These are phyloP conservation scores for Iselma pallidipennis DNA, from an alignment of 2,888 invertebrate genomes.

Conservation along the genomic window DNA sequence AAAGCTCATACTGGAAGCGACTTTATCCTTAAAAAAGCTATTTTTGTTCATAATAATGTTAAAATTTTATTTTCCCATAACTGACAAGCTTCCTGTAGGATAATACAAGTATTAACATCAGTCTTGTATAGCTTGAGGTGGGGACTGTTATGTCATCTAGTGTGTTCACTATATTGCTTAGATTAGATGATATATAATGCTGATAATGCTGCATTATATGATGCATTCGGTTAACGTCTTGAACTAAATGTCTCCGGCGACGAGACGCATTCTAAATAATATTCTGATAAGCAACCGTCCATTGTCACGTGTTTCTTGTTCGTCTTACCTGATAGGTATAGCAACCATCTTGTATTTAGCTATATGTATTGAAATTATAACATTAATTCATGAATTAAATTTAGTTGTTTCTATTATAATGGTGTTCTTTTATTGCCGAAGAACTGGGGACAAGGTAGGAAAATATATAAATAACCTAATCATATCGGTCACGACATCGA, in stretches of 20 bases:
- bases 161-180: constrained; percentile 17
- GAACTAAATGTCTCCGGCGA: constrained; percentile 25
- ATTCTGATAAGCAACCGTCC: constrained; percentile 19
- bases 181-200: constrained; percentile 25
- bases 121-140: neutral
- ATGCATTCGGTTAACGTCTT: constrained; percentile 28
- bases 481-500: constrained; percentile 21
- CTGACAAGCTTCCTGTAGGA: neutral
- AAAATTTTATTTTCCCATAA: neutral
- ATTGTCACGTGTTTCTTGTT: constrained; percentile 25
- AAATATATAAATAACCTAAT: constrained; percentile 16
- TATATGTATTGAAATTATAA: neutral
- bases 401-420: neutral
- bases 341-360: constrained; percentile 4
- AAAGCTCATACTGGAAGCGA: no score
- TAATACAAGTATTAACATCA: neutral
- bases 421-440: neutral
- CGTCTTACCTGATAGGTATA: constrained; percentile 23
- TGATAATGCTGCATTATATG: constrained; percentile 27
- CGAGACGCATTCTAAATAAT: constrained; percentile 22
- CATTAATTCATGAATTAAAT: neutral
- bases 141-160: constrained; percentile 18
- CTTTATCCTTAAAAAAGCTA: no score
- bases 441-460: neutral
- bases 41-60: neutral